phyloP scores from a whole-genome alignment of 2,888 invertebrate genomes.

The Phymatocera aterrima region DNA sequence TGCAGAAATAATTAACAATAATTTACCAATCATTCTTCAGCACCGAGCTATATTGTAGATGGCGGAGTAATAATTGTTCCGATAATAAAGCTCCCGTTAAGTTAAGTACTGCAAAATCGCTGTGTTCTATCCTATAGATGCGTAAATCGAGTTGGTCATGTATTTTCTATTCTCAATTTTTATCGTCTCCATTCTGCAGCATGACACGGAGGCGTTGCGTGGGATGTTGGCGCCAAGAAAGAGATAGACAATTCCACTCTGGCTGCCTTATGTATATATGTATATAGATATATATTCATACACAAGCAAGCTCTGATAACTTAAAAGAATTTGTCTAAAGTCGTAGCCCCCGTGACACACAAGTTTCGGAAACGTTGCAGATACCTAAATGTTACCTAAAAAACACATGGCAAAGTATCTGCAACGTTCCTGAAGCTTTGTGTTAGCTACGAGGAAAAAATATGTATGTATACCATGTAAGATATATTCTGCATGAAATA shows the following conservation, averaged over 20 bases:
- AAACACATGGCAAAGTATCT: too few species aligned
- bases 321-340: constrained; percentile 30
- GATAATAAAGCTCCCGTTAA: not conserved
- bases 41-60: not conserved
- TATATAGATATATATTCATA: not conserved
- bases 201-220: constrained; percentile 29
- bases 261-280: not conserved
- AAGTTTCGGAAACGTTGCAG: too few species aligned
- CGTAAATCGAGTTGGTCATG: too few species aligned
- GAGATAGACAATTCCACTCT: constrained; percentile 24
- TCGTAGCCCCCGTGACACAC: too few species aligned
- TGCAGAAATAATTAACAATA: not conserved
- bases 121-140: not conserved
- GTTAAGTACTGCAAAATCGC: constrained; percentile 14
- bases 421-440: too few species aligned
- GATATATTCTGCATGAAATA: not conserved
- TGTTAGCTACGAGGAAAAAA: too few species aligned
- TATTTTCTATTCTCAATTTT: constrained; percentile 9
- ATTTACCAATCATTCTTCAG: not conserved
- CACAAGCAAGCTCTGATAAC: not conserved
- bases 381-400: too few species aligned
- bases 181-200: not conserved
- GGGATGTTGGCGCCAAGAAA: constrained; percentile 46
- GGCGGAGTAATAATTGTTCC: not conserved
- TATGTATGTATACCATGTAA: too few species aligned